Conservation (phyloP, 2,888 invertebrate species). For the Diarsia dahlii region DNA sequence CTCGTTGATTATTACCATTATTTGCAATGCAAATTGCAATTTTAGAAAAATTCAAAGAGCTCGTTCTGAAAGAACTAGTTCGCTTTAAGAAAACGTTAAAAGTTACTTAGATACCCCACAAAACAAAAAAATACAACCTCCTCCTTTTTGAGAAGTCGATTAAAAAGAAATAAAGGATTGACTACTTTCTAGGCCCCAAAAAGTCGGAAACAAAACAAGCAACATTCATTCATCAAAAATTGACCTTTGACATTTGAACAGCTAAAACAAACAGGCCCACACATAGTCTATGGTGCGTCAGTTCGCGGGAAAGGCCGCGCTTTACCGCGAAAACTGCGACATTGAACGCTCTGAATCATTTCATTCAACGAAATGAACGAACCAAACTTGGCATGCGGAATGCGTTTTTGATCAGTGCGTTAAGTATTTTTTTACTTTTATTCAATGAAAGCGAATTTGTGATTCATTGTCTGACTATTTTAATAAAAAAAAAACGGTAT, state of each 20-base stretch:
- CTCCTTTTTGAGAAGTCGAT: too few species aligned
- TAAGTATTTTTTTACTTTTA: constrained; percentile 40
- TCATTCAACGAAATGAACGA: constrained; percentile 65
- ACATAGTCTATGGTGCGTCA: constrained; percentile 58
- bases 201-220: background rate
- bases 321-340: constrained; percentile 73
- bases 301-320: constrained; percentile 72
- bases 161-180: background rate
- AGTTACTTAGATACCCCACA: background rate
- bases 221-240: constrained; percentile 41
- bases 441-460: constrained; percentile 43
- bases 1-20: background rate
- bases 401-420: constrained; percentile 57
- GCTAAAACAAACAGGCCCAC: constrained; percentile 36
- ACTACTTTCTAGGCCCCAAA: background rate
- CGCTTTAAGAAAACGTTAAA: background rate
- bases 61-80: background rate
- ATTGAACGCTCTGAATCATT: constrained; percentile 71
- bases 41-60: background rate
- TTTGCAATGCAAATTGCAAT: background rate
- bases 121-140: background rate
- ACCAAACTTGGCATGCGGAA: constrained; percentile 58
- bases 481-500: constrained; percentile 10
- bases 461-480: constrained; percentile 61
- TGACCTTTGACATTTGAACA: constrained; percentile 27